These are phyloP conservation scores for Nephrotoma appendiculata DNA, from an alignment of 2,888 invertebrate species.

Conservation along the genomic window DNA sequence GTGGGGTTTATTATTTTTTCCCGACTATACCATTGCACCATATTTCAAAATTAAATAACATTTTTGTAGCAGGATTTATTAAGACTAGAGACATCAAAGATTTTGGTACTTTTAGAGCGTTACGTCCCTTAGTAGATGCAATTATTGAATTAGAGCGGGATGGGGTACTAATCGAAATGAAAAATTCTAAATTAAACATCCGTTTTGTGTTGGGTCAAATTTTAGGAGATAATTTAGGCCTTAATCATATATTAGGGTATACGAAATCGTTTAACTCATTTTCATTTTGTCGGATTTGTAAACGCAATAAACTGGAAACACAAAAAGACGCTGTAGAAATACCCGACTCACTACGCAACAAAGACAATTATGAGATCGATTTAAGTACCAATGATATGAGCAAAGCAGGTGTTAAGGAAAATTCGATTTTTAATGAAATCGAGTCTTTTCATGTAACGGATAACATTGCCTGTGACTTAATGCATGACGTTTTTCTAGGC, in stretches of 20 bases:
- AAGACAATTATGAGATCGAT: neutral
- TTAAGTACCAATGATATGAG: neutral
- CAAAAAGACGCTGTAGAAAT: too few relatives aligned
- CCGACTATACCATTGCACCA: too few relatives aligned
- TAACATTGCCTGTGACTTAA: neutral
- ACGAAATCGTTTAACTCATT: too few relatives aligned
- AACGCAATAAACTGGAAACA: too few relatives aligned
- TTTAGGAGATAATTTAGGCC: too few relatives aligned
- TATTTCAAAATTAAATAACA: neutral
- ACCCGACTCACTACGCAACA: too few relatives aligned
- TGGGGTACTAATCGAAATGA: neutral
- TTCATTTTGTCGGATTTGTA: too few relatives aligned
- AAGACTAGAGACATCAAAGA: neutral
- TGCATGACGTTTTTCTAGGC: slow-evolving; percentile 7
- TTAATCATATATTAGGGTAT: too few relatives aligned
- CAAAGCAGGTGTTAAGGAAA: neutral
- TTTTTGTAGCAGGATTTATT: neutral
- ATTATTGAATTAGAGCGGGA: neutral
- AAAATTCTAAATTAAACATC: neutral
- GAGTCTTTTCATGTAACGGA: neutral
- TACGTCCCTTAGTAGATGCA: neutral
- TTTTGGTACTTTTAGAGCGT: neutral
- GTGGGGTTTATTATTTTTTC: too few relatives aligned
- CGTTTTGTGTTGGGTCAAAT: neutral
- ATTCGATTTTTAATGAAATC: slow-evolving; percentile 3